phyloP scores from a whole-genome alignment of 1,140 invertebrate genomes.

The Linepithema humile region DNA sequence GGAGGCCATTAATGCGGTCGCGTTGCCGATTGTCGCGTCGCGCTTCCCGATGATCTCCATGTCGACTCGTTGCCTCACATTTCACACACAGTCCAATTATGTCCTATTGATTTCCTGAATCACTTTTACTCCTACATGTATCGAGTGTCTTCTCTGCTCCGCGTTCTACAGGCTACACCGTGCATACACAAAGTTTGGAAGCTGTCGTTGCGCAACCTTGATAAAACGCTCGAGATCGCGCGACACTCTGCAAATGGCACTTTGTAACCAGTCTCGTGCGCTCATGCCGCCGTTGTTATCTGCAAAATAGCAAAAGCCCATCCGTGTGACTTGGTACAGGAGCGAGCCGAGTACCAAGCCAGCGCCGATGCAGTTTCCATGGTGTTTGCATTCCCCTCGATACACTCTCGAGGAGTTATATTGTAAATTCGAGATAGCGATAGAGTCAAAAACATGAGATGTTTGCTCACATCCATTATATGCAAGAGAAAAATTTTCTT shows the following conservation, averaged over 20 bases:
- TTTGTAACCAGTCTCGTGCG: conserved; percentile 63
- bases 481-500: background rate
- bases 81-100: conserved; percentile 33
- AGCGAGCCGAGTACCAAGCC: conserved; percentile 47
- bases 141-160: background rate
- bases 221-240: conserved; percentile 57
- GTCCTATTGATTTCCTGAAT: background rate
- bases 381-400: conserved; percentile 10
- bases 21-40: conserved; percentile 23
- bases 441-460: conserved; percentile 37
- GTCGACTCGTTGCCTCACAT: conserved; percentile 16
- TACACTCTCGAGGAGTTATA: background rate
- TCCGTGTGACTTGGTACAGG: conserved; percentile 61
- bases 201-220: conserved; percentile 48
- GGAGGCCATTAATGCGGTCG: conserved; percentile 26
- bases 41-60: conserved; percentile 58
- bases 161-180: conserved; percentile 54
- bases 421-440: background rate
- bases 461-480: conserved; percentile 27
- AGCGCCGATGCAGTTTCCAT: conserved; percentile 67
- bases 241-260: conserved; percentile 66
- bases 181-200: conserved; percentile 50
- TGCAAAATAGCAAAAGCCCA: conserved; percentile 68
- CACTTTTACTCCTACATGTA: conserved; percentile 31
- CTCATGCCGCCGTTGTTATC: conserved; percentile 68